Evolutionary conservation across 1,140 invertebrate genomes (phyloP), one percentile per base, ranked within the genome.

Genomic region (Stenopsyche tienmushanensis): DNA sequence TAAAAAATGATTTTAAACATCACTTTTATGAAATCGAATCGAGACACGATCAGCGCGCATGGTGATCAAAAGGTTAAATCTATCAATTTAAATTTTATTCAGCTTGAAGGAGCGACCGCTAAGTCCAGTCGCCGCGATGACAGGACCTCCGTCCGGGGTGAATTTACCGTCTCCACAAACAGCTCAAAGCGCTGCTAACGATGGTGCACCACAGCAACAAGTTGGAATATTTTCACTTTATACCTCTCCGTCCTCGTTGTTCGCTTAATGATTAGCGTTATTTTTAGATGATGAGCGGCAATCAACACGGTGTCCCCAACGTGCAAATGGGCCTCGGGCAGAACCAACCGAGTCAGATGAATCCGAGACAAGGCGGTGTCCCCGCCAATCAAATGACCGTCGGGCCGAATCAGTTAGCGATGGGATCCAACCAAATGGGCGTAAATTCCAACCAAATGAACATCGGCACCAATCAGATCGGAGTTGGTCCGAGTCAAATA

Each of bases 91-190:
- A n/a, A n/a, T n/a, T n/a, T n/a, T n/a, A n/a, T n/a, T 81, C 71
- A 90, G 88, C 72, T 76, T 92, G n/a, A 92, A 92, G 73, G 91
- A 93, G 73, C 80, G 90, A 34, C 88, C 90, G 0, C 83, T 91
- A 0, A 92, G 89, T 76, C 90, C 90, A 1, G 83, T 82, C 24
- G 82, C 71, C 66, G 64, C 75, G 60, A 73, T 74, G 67, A 68
- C 66, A 3, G 74, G 69, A 1, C 59, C 73, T 0, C 26, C 52
- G 0, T 39, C 60, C 7, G 62, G 47, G 23, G 64, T 59, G 0
- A 64, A 71, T 50, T n/a, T 67, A 10, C 63, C 71, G 17, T 62
- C 69, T n/a, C 57, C 66, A 25, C 65, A 70, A 50, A 63, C 59
- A 17, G 55, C 54, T 18, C 62, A 63, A 64, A 59, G 59, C 52